A percentile compares a stretch with the other conserved stretches of the same genome.
Conservation (phyloP, 2,797 vertebrate species). For the Poecilia gillii region DNA sequence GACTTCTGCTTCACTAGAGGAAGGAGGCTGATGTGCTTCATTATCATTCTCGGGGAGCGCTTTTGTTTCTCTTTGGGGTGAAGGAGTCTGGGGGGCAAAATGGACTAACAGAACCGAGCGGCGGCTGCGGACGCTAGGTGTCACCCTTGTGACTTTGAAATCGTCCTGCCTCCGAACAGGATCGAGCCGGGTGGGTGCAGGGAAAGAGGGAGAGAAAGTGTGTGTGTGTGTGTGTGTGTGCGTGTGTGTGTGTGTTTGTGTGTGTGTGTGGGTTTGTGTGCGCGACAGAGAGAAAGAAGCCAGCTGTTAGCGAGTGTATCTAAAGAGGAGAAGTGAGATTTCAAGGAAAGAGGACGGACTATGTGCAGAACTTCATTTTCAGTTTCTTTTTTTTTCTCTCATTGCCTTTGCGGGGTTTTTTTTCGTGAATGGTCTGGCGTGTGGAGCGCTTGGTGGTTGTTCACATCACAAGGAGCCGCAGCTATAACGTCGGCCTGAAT, state of each 20-base stretch:
- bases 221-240: slow-evolving; percentile 1
- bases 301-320: slow-evolving; percentile 37
- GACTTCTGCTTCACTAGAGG: slow-evolving; percentile 52
- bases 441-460: slow-evolving; percentile 6
- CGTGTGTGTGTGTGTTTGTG: background rate
- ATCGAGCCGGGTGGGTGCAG: slow-evolving; percentile 35
- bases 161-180: slow-evolving; percentile 54
- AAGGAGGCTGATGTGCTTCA: slow-evolving; percentile 41
- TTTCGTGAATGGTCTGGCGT: background rate
- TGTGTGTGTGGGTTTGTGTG: background rate
- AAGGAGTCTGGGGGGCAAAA: slow-evolving; percentile 40
- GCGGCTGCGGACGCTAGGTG: slow-evolving; percentile 81
- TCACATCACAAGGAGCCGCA: slow-evolving; percentile 19
- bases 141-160: slow-evolving; percentile 86
- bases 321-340: slow-evolving; percentile 53
- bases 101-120: slow-evolving; percentile 33
- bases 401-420: background rate
- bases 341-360: slow-evolving; percentile 41
- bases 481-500: slow-evolving; percentile 27
- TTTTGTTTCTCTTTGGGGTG: slow-evolving; percentile 49
- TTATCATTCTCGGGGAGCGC: slow-evolving; percentile 53
- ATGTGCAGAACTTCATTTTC: slow-evolving; percentile 37
- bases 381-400: background rate
- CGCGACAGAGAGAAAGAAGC: background rate
- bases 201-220: background rate